A percentile compares a stretch with the other conserved stretches of the same genome.
These are phyloP conservation scores for Eclectus roratus DNA, from an alignment of 2,113 vertebrate species.

Conservation along the genomic window DNA sequence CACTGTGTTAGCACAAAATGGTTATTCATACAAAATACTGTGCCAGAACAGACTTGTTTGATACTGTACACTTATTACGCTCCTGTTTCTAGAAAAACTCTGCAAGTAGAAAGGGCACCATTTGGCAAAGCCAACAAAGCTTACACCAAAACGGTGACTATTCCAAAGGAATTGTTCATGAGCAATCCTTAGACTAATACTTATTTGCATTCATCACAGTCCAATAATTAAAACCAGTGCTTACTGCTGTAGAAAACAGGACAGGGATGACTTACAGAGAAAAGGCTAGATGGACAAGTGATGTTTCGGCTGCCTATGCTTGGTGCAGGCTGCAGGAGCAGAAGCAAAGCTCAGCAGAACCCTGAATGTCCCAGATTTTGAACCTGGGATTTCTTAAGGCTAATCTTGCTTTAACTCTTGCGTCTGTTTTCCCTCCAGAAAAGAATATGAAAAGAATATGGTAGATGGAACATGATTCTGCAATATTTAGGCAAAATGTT, in stretches of 20 bases:
- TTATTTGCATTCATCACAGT: conserved; percentile 18
- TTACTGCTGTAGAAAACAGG: conserved; percentile 8
- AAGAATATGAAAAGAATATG: background rate
- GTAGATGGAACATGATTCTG: fast-evolving
- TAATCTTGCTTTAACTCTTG: background rate
- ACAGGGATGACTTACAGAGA: background rate
- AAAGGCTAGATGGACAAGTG: background rate
- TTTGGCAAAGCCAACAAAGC: conserved; percentile 44
- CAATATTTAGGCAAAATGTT: background rate
- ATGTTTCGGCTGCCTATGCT: background rate
- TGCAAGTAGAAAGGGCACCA: conserved; percentile 1
- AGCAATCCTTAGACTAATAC: conserved; percentile 12
- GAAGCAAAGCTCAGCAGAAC: background rate
- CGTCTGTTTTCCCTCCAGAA: background rate
- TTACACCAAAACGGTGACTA: background rate
- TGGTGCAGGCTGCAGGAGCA: background rate
- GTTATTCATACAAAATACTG: conserved; percentile 25
- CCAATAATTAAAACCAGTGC: conserved; percentile 38
- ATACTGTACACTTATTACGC: background rate
- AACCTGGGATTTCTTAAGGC: background rate
- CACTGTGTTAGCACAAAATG: background rate
- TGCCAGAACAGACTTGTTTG: conserved; percentile 59
- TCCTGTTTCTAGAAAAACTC: conserved; percentile 20
- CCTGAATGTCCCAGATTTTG: background rate
- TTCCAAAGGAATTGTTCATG: background rate